Percentiles rank a stretch among this genome's conserved stretches.
Evolutionary conservation across 2,797 vertebrate species (phyloP).

Genomic region (Hipposideros larvatus): DNA sequence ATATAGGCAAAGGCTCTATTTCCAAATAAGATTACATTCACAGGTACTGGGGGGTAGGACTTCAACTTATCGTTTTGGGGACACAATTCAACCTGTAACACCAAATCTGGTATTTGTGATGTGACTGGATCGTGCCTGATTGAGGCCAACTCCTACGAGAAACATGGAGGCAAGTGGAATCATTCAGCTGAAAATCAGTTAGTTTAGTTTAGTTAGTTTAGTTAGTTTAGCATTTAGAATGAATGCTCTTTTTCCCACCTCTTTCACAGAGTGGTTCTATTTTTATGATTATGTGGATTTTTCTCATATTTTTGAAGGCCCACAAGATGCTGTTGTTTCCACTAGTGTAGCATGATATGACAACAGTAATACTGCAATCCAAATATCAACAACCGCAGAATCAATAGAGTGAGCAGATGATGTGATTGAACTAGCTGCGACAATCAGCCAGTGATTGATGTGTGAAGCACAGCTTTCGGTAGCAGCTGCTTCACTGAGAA

Average conservation of each 20-base stretch:
- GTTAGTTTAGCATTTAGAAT: background rate
- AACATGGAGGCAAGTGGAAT: background rate
- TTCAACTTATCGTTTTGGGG: background rate
- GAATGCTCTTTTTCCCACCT: background rate
- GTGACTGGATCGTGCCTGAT: background rate
- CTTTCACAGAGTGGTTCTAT: background rate
- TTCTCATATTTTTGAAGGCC: background rate
- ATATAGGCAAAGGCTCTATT: background rate
- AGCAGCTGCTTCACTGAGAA: constrained; percentile 28
- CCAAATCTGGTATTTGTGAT: background rate
- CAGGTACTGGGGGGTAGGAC: background rate
- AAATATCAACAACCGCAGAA: background rate
- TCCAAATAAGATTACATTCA: background rate
- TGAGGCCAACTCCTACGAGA: background rate
- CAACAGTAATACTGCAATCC: background rate
- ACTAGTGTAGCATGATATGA: background rate
- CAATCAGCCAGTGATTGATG: constrained; percentile 31
- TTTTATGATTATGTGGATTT: background rate
- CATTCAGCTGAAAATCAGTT: background rate
- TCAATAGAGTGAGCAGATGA: background rate
- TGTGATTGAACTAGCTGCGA: background rate
- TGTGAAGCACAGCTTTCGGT: constrained; percentile 2
- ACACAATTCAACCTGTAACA: background rate
- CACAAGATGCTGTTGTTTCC: constrained; percentile 17
- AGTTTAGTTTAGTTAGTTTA: background rate